phyloP scores from a whole-genome alignment of 2,113 vertebrate genomes.

The Sander vitreus region DNA sequence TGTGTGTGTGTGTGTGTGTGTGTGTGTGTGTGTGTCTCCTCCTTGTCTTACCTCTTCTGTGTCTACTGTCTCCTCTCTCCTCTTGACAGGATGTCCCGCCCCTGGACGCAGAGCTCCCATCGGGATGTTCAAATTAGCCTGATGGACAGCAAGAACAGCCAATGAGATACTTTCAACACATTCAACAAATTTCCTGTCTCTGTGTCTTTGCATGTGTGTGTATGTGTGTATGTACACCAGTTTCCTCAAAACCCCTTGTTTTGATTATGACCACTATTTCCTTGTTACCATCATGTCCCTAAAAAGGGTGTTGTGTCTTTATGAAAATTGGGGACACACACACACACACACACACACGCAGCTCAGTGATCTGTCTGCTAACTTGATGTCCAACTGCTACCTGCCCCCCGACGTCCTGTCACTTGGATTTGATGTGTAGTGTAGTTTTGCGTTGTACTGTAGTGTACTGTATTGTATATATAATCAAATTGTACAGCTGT shows the following conservation, averaged over 20 bases:
- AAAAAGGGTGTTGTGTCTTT: conserved; percentile 59
- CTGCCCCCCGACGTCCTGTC: conserved; percentile 39
- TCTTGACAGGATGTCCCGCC: conserved; percentile 94
- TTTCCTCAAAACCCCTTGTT: conserved; percentile 54
- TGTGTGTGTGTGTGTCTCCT: neutral
- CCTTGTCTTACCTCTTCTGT: conserved; percentile 88
- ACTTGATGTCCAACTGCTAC: conserved; percentile 56
- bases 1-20: neutral
- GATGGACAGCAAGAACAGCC: conserved; percentile 68
- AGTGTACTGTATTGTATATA: conserved; percentile 66
- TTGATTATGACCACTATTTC: conserved; percentile 58
- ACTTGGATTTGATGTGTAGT: conserved; percentile 53
- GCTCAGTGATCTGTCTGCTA: conserved; percentile 47
- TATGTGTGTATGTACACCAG: neutral
- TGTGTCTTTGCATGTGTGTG: conserved; percentile 9
- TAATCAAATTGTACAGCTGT: conserved; percentile 71
- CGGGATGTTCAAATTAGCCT: conserved; percentile 99
- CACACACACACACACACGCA: conserved; percentile 31
- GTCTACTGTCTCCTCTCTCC: conserved; percentile 91
- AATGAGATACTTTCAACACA: conserved; percentile 57
- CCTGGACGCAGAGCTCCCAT: conserved; percentile 98
- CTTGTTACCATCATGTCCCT: conserved; percentile 44
- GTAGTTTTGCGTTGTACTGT: conserved; percentile 59
- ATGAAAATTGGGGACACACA: conserved; percentile 66
- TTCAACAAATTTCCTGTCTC: conserved; percentile 16